phyloP scores from a whole-genome alignment of 2,113 vertebrate genomes.

The Neogale vison region DNA sequence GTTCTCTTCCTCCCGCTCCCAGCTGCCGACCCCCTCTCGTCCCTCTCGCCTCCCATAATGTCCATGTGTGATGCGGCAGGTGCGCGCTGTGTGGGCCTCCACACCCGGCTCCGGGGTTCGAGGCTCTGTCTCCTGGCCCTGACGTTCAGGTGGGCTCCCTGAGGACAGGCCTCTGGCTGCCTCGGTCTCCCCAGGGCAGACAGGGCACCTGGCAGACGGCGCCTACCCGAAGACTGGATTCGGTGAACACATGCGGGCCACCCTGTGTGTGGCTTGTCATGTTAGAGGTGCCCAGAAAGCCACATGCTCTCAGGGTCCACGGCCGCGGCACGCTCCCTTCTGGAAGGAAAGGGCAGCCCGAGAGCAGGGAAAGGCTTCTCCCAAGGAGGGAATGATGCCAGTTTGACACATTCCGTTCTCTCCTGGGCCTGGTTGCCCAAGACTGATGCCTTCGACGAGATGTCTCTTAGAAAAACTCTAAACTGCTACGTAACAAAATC shows the following conservation, averaged over 20 bases:
- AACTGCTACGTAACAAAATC: slow-evolving; percentile 70
- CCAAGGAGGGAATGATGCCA: accelerated
- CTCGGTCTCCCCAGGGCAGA: background rate
- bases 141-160: too few species aligned
- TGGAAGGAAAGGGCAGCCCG: accelerated
- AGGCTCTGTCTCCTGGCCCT: background rate
- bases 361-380: background rate
- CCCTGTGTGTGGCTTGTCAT: accelerated
- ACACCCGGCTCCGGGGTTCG: accelerated
- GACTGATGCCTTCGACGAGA: slow-evolving; percentile 58
- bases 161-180: accelerated
- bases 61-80: accelerated
- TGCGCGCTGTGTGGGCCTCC: accelerated
- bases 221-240: accelerated
- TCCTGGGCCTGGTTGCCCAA: background rate
- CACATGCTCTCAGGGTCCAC: accelerated
- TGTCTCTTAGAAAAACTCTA: slow-evolving; percentile 52
- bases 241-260: accelerated
- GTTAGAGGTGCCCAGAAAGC: accelerated
- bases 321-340: accelerated
- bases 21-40: accelerated
- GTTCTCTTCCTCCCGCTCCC: background rate
- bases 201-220: background rate
- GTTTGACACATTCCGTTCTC: background rate
- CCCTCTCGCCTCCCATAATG: background rate